Evolutionary conservation across 2,113 vertebrate genomes (phyloP).

Genomic region (Trematomus loennbergii): DNA sequence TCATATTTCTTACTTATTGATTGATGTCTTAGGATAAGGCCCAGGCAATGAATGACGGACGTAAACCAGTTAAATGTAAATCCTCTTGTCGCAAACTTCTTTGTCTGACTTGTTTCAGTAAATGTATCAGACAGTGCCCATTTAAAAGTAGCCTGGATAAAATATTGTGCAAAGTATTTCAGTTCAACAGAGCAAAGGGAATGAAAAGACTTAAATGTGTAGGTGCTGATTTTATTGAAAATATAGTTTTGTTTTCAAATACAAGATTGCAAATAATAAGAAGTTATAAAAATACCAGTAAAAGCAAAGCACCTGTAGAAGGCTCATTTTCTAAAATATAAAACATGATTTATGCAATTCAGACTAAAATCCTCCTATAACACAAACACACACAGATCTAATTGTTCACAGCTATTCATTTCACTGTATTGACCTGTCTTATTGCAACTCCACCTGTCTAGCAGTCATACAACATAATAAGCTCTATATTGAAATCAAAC

Average conservation of each 20-base stretch:
- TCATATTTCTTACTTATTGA: neutral
- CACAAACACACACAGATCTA: slow-evolving; percentile 14
- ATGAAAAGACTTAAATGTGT: neutral
- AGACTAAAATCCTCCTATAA: slow-evolving; percentile 1
- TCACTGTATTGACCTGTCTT: slow-evolving; percentile 47
- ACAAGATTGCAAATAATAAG: neutral
- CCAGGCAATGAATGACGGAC: neutral
- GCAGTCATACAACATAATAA: slow-evolving; percentile 19
- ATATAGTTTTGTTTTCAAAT: slow-evolving; percentile 12
- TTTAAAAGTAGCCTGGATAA: too few relatives aligned
- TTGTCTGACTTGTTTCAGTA: too few relatives aligned
- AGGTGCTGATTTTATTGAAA: slow-evolving; percentile 31
- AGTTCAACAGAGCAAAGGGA: neutral
- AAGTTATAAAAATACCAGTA: slow-evolving; percentile 11
- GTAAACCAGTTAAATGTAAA: neutral
- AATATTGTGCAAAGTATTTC: neutral
- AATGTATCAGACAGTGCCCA: too few relatives aligned
- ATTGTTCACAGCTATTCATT: slow-evolving; percentile 26
- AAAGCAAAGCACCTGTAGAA: neutral
- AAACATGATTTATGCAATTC: slow-evolving; percentile 15
- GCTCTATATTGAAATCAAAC: slow-evolving; percentile 30
- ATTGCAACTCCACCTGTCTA: slow-evolving; percentile 11
- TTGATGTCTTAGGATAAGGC: neutral
- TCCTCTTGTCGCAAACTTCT: too few relatives aligned
- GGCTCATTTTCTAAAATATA: slow-evolving; percentile 19